Evolutionary conservation across 1,140 invertebrate species (phyloP), one percentile per base, ranked within the genome.

Genomic region (Lithobius niger): DNA sequence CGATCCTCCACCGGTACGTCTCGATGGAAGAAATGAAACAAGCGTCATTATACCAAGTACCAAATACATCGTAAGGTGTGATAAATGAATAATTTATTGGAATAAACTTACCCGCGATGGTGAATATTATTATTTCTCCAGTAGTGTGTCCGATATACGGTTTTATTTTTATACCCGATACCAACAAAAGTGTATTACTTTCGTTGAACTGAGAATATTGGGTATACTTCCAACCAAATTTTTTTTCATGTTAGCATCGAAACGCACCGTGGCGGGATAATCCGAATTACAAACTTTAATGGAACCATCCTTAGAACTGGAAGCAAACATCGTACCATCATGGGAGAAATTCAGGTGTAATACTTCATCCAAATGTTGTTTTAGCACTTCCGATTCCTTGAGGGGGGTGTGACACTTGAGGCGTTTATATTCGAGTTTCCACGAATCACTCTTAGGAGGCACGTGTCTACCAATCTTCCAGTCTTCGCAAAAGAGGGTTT

Each of bases 131-230:
- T 60, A 92, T 91, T 76, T 91, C 88, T 16, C 88, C 88, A 1
- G 83, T 86, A 13, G 83, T 88, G 57, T 79, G n/a, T n/a, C n/a
- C n/a, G n/a, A n/a, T 86, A 57, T 79, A 78, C 1, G 77, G 77
- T 4, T 86, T 86, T 75, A 88, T 88, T 67, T 88, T 82, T 43
- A 90, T 86, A 24, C 88, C 88, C 40, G 87, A 91, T 0, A 92
- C 88, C 16, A 91, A 70, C 0, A 92, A 71, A 6, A 90, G 71
- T 0, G 83, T 88, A 72, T 92, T 87, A 6, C 79, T 79, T 59
- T 82, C 79, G 73, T 91, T 91, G 63, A 91, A 92, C 67, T 90
- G 84, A 1, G 85, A 88, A 67, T 82, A 91, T 68, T 91, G 88
- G 0, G 88, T 90, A 58, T 88, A 90, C 65, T 89, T 88, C 88